Evolutionary conservation across 1,140 invertebrate genomes (phyloP), one percentile per base, ranked within the genome.

Genomic region (Drosophila ambigua): DNA sequence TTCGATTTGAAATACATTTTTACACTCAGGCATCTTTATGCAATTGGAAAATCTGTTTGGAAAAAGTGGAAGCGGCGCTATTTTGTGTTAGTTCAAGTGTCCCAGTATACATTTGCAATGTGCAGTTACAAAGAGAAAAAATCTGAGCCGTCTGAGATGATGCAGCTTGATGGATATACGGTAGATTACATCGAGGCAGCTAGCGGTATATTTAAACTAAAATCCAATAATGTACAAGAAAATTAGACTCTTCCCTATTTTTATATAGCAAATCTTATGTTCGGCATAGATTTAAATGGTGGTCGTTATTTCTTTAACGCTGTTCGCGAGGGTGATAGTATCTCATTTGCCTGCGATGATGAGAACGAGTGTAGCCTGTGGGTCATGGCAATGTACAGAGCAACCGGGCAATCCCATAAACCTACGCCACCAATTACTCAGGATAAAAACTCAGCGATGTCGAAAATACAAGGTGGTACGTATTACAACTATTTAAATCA

Each of bases 101-200:
- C 98, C 44, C 99, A 99, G 93, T 99, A 99, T 93, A 99, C 98
- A 35, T 99, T 99, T 94, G 99, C 98, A 26, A 98, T 99, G 95
- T 99, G 99, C 93, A 99, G 97, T 90, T 99, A 99, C 92, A 97
- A 99, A 92, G 98, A 99, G 92, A 99, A 99, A 93, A 99, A 99
- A 93, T 97, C 98, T 20, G 98, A 99, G 92, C 99, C 99, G 1
- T 98, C 98, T 49, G 99, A 99, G 93, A 99, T 99, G 97, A 98
- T 99, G 96, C 98, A 99, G 92, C 93, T 99, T 23, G 98, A 99
- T 93, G 98, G 98, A 2, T 99, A 99, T 92, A 99, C 98, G 60
- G 98, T 99, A 13, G 99, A 99, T 92, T 99, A 99, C 92, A 99
- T 99, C 90, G 98, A 99, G 93, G 94, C 97, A 77, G 96, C 97